Base-by-base conservation (phyloP, 2,888 invertebrate species). In the Archips crataeganus region DNA sequence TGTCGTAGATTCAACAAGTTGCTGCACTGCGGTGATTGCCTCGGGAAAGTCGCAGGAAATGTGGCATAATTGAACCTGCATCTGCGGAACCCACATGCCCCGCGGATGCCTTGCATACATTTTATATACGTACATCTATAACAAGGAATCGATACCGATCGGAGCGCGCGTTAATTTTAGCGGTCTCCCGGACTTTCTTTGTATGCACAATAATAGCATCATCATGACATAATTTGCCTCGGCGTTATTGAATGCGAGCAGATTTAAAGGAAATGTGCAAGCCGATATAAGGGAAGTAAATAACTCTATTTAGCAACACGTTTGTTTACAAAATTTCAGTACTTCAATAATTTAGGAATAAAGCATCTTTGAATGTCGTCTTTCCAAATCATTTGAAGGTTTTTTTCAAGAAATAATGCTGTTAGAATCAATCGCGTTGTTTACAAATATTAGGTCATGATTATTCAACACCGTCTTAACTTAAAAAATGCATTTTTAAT, bases 91-190 rank as follows among this genome's bases (percentile, higher is more conserved):
- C 72, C 72, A 23, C 67, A 62, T 72, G 67, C 64, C 67, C 67
- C 54, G 66, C 61, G 66, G 45, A 54, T 54, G 60, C 61, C 66
- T 49, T 71, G 66, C 71, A 71, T 71, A 62, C 61, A 61, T 72
- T 72, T 67, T 72, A 10, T 62, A 42, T 45, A 62, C 59, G 49
- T 11, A 32, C 32, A 62, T 54, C 61, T 54, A 72, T 67, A 70
- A 85, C 87, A 63, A 80, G 82, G 82, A 87, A 90, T 89, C 89
- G 85, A 90, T 90, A 88, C 85, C 82, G 87, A 86, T 82, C 86
- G 84, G 51, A 67, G 75, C 82, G 77, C 78, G 76, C 79, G 84
- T 75, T 75, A 72, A 85, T 84, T 84, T 84, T 86, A 85, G 85
- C 84, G 79, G 80, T 77, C 71, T 76, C 75, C 80, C 71, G 75